phyloP scores from a whole-genome alignment of 2,797 vertebrate genomes.

The Hapalemur alaotrensis region DNA sequence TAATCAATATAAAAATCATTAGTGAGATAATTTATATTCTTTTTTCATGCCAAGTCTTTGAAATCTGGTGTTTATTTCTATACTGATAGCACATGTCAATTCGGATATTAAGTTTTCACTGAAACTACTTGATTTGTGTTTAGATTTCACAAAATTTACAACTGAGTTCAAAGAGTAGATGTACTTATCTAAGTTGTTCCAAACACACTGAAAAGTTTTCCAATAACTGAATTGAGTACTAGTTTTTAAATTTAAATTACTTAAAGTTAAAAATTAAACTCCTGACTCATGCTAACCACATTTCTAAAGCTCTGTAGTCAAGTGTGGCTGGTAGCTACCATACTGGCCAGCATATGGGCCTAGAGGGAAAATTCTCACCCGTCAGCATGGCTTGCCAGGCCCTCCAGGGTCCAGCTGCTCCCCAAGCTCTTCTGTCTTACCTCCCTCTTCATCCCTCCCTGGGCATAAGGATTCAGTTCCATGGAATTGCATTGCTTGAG shows the following conservation, averaged over 20 bases:
- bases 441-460: too few relatives aligned
- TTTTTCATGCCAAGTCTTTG: neutral
- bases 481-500: neutral
- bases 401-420: neutral
- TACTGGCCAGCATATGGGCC: neutral
- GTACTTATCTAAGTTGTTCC: neutral
- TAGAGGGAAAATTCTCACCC: neutral
- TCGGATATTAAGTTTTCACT: neutral
- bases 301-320: neutral
- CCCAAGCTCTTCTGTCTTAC: neutral
- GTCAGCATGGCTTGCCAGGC: neutral
- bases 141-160: neutral
- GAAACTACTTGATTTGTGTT: neutral
- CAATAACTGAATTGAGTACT: neutral
- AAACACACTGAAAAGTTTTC: neutral
- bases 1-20: neutral
- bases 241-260: neutral
- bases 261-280: neutral
- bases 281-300: neutral
- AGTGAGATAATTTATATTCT: neutral
- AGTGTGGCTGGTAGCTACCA: accelerated
- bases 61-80: neutral
- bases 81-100: neutral
- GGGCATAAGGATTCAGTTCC: neutral
- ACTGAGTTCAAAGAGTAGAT: neutral